phyloP scores from a whole-genome alignment of 2,113 vertebrate species.

The Mandrillus leucophaeus region DNA sequence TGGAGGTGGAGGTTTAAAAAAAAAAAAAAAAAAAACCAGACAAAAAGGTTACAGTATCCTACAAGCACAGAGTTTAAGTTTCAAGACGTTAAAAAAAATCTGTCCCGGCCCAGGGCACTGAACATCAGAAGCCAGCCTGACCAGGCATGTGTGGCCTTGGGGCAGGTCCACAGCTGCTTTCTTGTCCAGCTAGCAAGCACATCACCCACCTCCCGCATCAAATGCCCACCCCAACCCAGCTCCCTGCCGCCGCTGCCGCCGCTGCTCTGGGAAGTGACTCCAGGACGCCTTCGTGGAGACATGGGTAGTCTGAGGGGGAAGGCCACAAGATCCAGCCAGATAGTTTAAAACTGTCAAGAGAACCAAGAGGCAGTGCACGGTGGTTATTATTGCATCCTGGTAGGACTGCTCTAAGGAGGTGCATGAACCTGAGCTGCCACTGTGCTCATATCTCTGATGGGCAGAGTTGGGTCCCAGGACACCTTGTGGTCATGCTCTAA shows the following conservation, averaged over 20 bases:
- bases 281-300: constrained; percentile 79
- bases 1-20: constrained; percentile 72
- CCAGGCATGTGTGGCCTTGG: constrained; percentile 66
- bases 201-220: constrained; percentile 35
- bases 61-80: constrained; percentile 82
- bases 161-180: constrained; percentile 68
- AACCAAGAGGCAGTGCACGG: neutral
- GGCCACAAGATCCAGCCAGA: constrained; percentile 74
- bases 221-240: constrained; percentile 61
- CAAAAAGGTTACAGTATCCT: constrained; percentile 75
- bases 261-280: constrained; percentile 44
- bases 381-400: neutral
- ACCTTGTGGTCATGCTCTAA: neutral
- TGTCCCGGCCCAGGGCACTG: constrained; percentile 74
- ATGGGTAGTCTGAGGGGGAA: constrained; percentile 72
- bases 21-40: constrained; percentile 65
- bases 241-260: constrained; percentile 21
- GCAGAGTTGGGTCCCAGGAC: neutral
- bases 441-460: neutral
- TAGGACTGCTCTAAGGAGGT: neutral
- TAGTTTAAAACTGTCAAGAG: constrained; percentile 84
- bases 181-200: constrained; percentile 74
- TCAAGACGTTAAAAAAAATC: constrained; percentile 78
- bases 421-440: neutral
- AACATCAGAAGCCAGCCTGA: constrained; percentile 71